Evolutionary conservation across 2,797 vertebrate genomes (phyloP).

Genomic region (Passerculus sandwichensis): DNA sequence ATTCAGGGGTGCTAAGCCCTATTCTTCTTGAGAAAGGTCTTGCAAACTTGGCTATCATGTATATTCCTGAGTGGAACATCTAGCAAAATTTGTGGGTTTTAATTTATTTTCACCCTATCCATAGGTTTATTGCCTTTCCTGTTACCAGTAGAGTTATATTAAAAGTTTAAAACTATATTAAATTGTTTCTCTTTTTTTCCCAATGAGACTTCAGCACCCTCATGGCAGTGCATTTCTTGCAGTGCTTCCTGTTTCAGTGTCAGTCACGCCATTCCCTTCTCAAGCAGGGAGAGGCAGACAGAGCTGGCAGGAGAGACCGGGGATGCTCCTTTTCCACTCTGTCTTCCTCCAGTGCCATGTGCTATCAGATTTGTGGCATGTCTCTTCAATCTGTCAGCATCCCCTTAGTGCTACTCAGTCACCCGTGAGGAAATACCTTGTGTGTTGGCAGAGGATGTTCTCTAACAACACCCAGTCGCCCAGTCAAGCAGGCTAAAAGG

Average conservation of each 20-base stretch:
- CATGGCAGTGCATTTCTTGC: constrained; percentile 21
- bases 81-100: neutral
- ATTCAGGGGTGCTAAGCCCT: neutral
- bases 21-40: neutral
- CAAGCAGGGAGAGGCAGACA: constrained; percentile 15
- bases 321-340: constrained; percentile 54
- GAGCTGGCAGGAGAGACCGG: constrained; percentile 66
- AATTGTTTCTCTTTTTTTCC: neutral
- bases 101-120: neutral
- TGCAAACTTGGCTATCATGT: neutral
- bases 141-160: constrained; percentile 29
- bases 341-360: constrained; percentile 70
- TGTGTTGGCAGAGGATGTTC: constrained; percentile 74
- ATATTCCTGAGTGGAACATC: neutral
- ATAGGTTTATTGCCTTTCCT: constrained; percentile 2
- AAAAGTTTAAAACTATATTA: constrained; percentile 40
- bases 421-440: constrained; percentile 73
- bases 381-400: constrained; percentile 81
- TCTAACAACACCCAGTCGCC: constrained; percentile 76
- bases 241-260: constrained; percentile 4
- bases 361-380: constrained; percentile 78
- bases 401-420: constrained; percentile 76
- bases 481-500: constrained; percentile 77
- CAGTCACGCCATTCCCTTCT: neutral
- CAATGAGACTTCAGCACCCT: neutral